A percentile compares a stretch with the other conserved stretches of the same genome.
Conservation (phyloP, 2,797 vertebrate species). For the Sphaeramia orbicularis region DNA sequence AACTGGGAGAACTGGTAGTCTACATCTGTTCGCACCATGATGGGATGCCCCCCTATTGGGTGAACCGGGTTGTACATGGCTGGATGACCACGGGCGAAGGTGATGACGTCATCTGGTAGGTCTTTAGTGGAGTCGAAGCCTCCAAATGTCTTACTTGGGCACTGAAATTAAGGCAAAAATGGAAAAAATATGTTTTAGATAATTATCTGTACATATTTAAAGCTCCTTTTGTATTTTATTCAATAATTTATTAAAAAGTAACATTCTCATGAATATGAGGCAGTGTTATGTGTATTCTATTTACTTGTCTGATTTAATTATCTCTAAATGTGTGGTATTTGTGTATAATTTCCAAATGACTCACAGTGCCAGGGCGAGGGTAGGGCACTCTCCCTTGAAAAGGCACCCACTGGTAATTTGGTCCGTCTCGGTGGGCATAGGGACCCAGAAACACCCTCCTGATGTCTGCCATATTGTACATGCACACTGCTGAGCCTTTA, state of each 20-base stretch:
- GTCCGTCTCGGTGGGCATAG: constrained; percentile 97
- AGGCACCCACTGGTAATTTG: constrained; percentile 98
- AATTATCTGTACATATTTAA: neutral
- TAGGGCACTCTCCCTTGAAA: constrained; percentile 97
- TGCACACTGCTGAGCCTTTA: constrained; percentile 97
- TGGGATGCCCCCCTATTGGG: constrained; percentile 94
- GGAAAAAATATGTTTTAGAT: neutral
- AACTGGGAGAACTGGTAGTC: constrained; percentile 98
- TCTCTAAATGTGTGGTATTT: neutral
- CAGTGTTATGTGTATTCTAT: neutral
- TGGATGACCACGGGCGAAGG: constrained; percentile 95
- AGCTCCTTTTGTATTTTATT: too few species aligned
- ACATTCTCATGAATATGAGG: neutral
- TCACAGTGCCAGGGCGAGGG: constrained; percentile 97
- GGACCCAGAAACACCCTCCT: constrained; percentile 97
- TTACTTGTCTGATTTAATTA: too few species aligned
- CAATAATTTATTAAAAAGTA: neutral
- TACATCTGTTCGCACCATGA: constrained; percentile 95
- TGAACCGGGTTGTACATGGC: constrained; percentile 97
- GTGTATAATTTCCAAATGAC: constrained; percentile 48
- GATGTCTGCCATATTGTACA: constrained; percentile 98
- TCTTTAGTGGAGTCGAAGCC: constrained; percentile 98
- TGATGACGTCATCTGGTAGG: constrained; percentile 98
- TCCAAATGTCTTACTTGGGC: constrained; percentile 98
- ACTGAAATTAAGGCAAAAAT: constrained; percentile 78